Percentiles rank a stretch among this genome's conserved stretches.
Conservation (phyloP, 2,888 invertebrate genomes). For the Latrodectus hesperus region DNA sequence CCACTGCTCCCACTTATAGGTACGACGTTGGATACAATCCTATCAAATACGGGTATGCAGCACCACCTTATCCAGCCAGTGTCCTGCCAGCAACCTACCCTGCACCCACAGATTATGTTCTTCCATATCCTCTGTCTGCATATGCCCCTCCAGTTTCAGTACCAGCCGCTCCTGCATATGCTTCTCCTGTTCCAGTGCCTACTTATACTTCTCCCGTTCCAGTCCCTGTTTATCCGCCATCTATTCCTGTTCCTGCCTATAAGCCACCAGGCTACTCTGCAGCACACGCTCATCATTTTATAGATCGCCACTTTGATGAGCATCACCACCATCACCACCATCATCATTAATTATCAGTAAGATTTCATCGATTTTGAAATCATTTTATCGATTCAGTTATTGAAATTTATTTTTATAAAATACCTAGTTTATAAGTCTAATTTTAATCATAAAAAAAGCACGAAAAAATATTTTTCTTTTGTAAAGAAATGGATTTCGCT, state of each 20-base stretch:
- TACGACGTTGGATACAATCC: neutral
- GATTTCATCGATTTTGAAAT: neutral
- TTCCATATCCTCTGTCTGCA: neutral
- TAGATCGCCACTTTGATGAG: neutral
- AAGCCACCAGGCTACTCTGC: neutral
- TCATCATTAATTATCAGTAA: neutral
- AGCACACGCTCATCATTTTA: neutral
- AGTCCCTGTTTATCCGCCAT: neutral
- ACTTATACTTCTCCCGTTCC: neutral
- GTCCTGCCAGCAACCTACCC: neutral
- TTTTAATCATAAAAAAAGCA: too few species aligned
- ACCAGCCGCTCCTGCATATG: neutral
- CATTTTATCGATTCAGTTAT: neutral
- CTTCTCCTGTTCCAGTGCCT: neutral
- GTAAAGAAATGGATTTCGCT: too few species aligned
- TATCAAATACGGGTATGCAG: conserved; percentile 20
- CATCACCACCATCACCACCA: neutral
- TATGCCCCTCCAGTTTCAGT: too few species aligned
- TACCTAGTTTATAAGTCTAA: too few species aligned
- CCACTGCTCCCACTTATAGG: neutral
- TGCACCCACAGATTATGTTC: neutral
- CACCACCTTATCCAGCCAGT: neutral
- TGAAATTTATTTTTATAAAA: too few species aligned
- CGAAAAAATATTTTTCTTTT: too few species aligned
- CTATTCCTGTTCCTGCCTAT: neutral